Evolutionary conservation across 2,797 vertebrate genomes (phyloP).

Genomic region (Notamacropus eugenii): DNA sequence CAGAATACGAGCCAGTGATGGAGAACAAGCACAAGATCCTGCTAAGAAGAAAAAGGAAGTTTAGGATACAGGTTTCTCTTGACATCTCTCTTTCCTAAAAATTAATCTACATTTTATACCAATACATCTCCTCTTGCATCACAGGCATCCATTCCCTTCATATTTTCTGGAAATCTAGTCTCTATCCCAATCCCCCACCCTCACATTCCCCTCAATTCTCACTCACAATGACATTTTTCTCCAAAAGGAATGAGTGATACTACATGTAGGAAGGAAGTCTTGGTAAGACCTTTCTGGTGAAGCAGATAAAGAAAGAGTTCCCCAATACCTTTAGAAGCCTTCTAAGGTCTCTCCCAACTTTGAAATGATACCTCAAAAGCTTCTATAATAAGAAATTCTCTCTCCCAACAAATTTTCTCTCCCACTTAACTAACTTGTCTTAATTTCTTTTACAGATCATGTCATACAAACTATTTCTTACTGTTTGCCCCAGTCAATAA

Average conservation of each 20-base stretch:
- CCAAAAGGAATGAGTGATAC: background rate
- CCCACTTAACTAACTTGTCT: background rate
- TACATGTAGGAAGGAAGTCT: background rate
- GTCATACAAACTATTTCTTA: background rate
- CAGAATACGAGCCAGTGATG: too few relatives aligned
- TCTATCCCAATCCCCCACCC: too few relatives aligned
- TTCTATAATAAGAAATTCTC: background rate
- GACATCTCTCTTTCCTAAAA: background rate
- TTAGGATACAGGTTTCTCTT: background rate
- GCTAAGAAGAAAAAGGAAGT: background rate
- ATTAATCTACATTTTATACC: background rate
- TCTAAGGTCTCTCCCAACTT: background rate
- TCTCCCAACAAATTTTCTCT: background rate
- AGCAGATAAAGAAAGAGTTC: background rate
- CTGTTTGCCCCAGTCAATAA: background rate
- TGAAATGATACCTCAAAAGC: background rate
- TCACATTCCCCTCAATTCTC: background rate
- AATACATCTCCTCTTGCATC: background rate
- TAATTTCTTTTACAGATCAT: background rate
- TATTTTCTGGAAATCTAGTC: too few relatives aligned
- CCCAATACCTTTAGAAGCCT: background rate
- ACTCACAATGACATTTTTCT: background rate
- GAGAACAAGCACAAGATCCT: background rate
- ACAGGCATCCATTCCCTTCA: background rate
- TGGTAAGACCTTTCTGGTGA: background rate